A percentile compares a stretch with the other conserved stretches of the same genome.
Conservation (phyloP, 2,888 invertebrate species). For the Nowickia ferox region DNA sequence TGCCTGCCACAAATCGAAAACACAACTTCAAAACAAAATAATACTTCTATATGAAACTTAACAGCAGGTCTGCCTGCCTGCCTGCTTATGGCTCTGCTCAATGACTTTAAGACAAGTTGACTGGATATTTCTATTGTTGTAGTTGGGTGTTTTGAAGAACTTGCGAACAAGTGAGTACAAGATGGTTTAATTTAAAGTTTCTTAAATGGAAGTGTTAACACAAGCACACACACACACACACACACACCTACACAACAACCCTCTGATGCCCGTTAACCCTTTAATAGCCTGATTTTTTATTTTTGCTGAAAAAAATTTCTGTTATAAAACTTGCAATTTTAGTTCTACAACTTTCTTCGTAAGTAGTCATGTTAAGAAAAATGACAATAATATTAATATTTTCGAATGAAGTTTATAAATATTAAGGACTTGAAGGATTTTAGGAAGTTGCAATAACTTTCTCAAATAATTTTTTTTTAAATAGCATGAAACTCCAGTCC, state of each 20-base stretch:
- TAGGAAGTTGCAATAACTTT: background rate
- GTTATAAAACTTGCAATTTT: no score
- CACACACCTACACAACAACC: background rate
- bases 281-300: no score
- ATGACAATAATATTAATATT: conserved; percentile 55
- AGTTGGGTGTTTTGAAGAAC: conserved; percentile 28
- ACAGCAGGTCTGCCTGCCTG: conserved; percentile 38
- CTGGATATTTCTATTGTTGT: conserved; percentile 13
- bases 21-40: conserved; percentile 5
- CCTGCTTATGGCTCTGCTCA: conserved; percentile 17
- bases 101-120: conserved; percentile 58
- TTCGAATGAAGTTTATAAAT: conserved; percentile 8
- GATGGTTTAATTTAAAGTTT: conserved; percentile 44
- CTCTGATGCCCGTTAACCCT: conserved; percentile 58
- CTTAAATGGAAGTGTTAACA: conserved; percentile 48
- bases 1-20: conserved; percentile 51
- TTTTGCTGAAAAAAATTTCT: no score
- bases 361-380: conserved; percentile 59
- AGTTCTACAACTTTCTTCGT: no score
- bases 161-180: conserved; percentile 38
- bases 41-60: conserved; percentile 5
- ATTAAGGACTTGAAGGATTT: conserved; percentile 1
- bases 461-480: no score
- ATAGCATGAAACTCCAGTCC: no score
- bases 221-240: conserved; percentile 8